A percentile compares a stretch with the other conserved stretches of the same genome.
Evolutionary conservation across 2,888 invertebrate genomes (phyloP).

Genomic region (Cloeon dipterum): DNA sequence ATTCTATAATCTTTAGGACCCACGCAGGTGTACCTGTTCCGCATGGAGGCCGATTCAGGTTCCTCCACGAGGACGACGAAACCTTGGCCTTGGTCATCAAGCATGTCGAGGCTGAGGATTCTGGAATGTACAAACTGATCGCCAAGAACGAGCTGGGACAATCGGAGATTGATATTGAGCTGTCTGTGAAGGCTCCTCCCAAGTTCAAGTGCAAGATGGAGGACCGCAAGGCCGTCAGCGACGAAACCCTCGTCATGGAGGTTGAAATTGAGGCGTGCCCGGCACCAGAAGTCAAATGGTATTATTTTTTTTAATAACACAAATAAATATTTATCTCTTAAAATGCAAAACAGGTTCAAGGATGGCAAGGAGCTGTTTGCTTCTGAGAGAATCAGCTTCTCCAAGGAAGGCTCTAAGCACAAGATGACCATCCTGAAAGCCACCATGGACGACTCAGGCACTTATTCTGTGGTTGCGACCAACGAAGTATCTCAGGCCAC

Average conservation of each 20-base stretch:
- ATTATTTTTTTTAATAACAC: no score
- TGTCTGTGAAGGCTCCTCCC: constrained; percentile 65
- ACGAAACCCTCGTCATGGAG: constrained; percentile 50
- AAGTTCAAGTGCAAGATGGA: constrained; percentile 60
- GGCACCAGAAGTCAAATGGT: constrained; percentile 53
- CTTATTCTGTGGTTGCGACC: constrained; percentile 64
- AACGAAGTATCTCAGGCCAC: constrained; percentile 80
- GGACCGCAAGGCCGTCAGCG: constrained; percentile 46
- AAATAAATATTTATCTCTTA: no score
- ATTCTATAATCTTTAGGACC: constrained; percentile 17
- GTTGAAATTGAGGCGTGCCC: constrained; percentile 69
- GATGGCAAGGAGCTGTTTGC: constrained; percentile 58
- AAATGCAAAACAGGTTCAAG: constrained; percentile 49
- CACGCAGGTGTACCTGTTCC: constrained; percentile 57
- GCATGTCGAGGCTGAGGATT: constrained; percentile 57
- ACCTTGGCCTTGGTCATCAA: constrained; percentile 74
- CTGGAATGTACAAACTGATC: constrained; percentile 56
- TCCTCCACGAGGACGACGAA: constrained; percentile 75
- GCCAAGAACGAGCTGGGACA: constrained; percentile 69
- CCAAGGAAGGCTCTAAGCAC: constrained; percentile 43
- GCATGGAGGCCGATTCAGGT: constrained; percentile 50
- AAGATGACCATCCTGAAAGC: constrained; percentile 45
- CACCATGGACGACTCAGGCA: constrained; percentile 57
- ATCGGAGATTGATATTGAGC: constrained; percentile 45
- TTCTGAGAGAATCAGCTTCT: constrained; percentile 45